Evolutionary conservation across 2,113 vertebrate genomes (phyloP), one percentile per base, ranked within the genome.

Genomic region (Oryzias celebensis): DNA sequence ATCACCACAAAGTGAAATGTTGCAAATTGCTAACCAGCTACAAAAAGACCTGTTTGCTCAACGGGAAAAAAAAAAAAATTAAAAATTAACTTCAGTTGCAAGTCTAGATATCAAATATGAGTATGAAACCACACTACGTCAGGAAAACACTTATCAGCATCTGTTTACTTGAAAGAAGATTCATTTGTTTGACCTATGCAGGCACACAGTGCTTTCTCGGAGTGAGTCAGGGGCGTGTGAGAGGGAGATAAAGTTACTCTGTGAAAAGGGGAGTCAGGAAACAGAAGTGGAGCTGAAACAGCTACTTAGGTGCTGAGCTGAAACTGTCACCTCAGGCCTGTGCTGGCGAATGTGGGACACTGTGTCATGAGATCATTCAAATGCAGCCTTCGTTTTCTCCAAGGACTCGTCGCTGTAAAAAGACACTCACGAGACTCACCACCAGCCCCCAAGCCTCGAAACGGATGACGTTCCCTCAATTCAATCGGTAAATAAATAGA

Each of bases 291-390:
- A 44, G 26, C 24, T 5, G 3, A 41, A 28, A 22, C 0, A 0
- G 1, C 41, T 52, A 72, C 66, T 59, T 18, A 54, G 42, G 53
- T 4, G 8, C 23, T 71, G 71, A 80, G 64, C 68, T 17, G 26
- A 36, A 50, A 65, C 52, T 5, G 18, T 64, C 67, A 68, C 31
- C 69, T 26, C 18, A 65, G 43, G 56, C 61, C 65, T 68, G 50
- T 23, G 62, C 62, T 75, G 53, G 36, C 68, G 65, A 50, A 56
- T 20, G 53, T n/a, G 46, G 46, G 52, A 68, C 67, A n/a, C 44
- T 2, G 12, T 47, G 57, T 64, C 59, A 68, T 10, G 4, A 28
- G 62, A 55, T 69, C 70, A 56, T 12, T 24, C 56, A 63, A 66
- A 66, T 63, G 59, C 24, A 66, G 28, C 17, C 57, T 65, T 59